These are phyloP conservation scores for Procavia capensis DNA, from an alignment of 2,113 vertebrate species.

Conservation along the genomic window DNA sequence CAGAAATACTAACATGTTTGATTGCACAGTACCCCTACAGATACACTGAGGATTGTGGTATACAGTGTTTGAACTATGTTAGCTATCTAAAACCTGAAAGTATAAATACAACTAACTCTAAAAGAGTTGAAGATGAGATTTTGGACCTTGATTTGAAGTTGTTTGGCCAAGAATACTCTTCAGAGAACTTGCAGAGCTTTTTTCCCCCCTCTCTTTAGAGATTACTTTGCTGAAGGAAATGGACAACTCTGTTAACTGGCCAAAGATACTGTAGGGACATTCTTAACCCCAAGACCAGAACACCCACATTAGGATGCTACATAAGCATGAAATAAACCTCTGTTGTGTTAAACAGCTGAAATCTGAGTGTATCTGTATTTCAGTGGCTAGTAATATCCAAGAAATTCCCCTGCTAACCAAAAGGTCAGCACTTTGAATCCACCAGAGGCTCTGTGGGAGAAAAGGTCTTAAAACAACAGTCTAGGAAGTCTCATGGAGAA, in stretches of 20 bases:
- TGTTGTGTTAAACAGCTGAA: not conserved
- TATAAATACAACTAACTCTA: not conserved
- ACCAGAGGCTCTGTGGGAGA: not conserved
- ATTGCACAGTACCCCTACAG: not conserved
- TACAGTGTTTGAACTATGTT: not conserved
- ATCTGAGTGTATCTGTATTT: not conserved
- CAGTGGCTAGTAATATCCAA: not conserved
- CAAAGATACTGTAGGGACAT: not conserved
- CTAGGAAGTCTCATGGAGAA: not conserved
- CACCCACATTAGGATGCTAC: not conserved
- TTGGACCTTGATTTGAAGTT: not conserved
- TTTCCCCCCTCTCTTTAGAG: not conserved
- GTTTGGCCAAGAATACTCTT: not conserved
- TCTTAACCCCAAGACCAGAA: not conserved
- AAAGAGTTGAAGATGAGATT: not conserved
- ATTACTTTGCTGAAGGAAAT: not conserved
- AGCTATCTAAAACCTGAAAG: not conserved
- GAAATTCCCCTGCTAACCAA: not conserved
- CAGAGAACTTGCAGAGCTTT: not conserved
- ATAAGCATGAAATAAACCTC: not conserved
- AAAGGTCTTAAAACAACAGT: not conserved
- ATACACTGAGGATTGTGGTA: not conserved
- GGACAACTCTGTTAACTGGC: not conserved
- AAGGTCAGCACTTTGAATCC: not conserved
- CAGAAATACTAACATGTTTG: not conserved